These are phyloP conservation scores for Philaethria dido DNA, from an alignment of 2,888 invertebrate species.

Conservation along the genomic window DNA sequence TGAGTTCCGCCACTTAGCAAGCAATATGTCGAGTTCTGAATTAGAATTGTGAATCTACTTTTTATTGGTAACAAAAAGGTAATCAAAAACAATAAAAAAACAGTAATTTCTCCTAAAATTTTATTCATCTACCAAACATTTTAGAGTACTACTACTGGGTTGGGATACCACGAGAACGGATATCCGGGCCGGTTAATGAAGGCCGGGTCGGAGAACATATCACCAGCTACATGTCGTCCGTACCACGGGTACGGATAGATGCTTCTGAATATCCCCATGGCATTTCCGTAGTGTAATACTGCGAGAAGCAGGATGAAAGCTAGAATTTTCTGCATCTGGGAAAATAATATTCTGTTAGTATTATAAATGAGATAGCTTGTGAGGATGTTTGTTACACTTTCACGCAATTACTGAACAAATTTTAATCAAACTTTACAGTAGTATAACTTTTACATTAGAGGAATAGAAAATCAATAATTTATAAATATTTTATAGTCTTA, in stretches of 20 bases:
- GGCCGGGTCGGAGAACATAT: constrained; percentile 2
- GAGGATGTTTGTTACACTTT: too few species aligned
- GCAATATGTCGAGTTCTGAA: too few species aligned
- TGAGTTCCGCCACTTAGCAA: too few species aligned
- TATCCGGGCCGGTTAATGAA: constrained; percentile 8
- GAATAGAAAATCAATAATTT: too few species aligned
- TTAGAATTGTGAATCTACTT: too few species aligned
- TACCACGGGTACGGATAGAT: constrained; percentile 5
- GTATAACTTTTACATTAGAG: too few species aligned
- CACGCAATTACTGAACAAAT: too few species aligned
- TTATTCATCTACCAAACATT: neutral
- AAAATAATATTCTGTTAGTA: too few species aligned
- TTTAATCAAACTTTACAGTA: too few species aligned
- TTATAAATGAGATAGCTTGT: too few species aligned
- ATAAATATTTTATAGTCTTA: too few species aligned
- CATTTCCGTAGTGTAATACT: neutral
- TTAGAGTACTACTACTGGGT: neutral
- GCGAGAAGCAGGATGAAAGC: neutral
- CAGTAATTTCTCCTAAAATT: neutral
- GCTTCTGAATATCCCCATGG: neutral
- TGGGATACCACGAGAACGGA: constrained; percentile 6
- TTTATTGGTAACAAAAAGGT: neutral
- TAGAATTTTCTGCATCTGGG: constrained; percentile 8
- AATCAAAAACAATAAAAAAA: neutral
- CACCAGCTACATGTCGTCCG: neutral